Percentiles rank a stretch among this genome's conserved stretches.
Evolutionary conservation across 2,888 invertebrate genomes (phyloP).

Genomic region (Cylindroiulus punctatus): DNA sequence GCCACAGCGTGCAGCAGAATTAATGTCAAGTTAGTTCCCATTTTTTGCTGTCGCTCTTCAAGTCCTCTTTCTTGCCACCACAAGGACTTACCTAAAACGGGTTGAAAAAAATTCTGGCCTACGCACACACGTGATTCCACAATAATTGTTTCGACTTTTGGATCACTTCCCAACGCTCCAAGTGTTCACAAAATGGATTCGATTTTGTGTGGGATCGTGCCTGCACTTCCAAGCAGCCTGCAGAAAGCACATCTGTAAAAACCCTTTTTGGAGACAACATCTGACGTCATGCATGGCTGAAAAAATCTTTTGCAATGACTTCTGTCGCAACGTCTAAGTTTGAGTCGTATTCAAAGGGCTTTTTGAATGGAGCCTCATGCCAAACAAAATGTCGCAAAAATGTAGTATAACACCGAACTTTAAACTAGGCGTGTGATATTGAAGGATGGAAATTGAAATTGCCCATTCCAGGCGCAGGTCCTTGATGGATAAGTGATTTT

Average conservation of each 20-base stretch:
- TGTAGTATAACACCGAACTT: not conserved
- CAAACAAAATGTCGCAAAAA: not conserved
- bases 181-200: not conserved
- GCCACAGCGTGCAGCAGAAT: not conserved
- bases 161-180: not conserved
- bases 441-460: not conserved
- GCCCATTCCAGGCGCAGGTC: not conserved
- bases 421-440: not conserved
- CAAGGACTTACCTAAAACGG: not conserved
- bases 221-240: slow-evolving; percentile 1
- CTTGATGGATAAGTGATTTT: too few relatives aligned
- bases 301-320: not conserved
- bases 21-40: slow-evolving; percentile 8
- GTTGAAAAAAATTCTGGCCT: not conserved
- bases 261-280: not conserved
- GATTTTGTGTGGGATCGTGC: slow-evolving; percentile 4
- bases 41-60: not conserved
- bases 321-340: not conserved
- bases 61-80: not conserved
- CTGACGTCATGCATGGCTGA: not conserved
- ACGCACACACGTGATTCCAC: not conserved
- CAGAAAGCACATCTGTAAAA: not conserved
- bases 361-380: not conserved
- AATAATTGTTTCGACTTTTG: not conserved
- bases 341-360: not conserved